Percentiles rank a stretch among this genome's conserved stretches.
phyloP scores from a whole-genome alignment of 2,113 vertebrate species.

The Ariopsis seemanni region DNA sequence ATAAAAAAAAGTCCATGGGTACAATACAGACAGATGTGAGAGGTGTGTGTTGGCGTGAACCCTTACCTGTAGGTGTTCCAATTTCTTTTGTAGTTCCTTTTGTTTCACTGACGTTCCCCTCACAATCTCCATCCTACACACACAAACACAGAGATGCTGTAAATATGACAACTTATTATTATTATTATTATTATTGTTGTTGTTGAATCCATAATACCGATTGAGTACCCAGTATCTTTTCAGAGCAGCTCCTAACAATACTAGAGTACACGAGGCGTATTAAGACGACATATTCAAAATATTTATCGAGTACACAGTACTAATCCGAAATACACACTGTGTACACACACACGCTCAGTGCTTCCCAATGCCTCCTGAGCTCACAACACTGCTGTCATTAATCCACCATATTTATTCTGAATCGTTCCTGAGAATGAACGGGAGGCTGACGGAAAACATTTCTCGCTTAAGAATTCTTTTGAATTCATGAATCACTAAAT shows the following conservation, averaged over 20 bases:
- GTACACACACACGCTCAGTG: background rate
- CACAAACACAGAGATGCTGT: background rate
- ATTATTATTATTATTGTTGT: no score
- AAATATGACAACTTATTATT: background rate
- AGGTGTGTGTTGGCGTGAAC: no score
- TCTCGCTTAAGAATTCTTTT: no score
- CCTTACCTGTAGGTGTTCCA: conserved; percentile 50
- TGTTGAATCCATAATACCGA: no score
- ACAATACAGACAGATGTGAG: background rate
- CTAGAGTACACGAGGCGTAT: no score
- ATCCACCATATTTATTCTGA: background rate
- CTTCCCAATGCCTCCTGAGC: no score
- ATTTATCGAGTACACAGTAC: background rate
- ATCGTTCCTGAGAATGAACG: background rate
- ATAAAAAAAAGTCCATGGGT: background rate
- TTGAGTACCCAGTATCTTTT: no score
- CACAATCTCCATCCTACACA: conserved; percentile 50
- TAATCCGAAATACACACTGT: background rate
- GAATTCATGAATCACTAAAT: background rate
- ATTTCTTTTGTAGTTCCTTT: conserved; percentile 47
- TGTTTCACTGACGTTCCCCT: conserved; percentile 46
- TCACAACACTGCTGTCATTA: no score
- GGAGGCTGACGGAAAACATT: background rate
- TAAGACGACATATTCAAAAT: background rate
- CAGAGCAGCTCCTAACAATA: no score